Conservation (phyloP, 1,140 invertebrate species). For the Panulirus ornatus region DNA sequence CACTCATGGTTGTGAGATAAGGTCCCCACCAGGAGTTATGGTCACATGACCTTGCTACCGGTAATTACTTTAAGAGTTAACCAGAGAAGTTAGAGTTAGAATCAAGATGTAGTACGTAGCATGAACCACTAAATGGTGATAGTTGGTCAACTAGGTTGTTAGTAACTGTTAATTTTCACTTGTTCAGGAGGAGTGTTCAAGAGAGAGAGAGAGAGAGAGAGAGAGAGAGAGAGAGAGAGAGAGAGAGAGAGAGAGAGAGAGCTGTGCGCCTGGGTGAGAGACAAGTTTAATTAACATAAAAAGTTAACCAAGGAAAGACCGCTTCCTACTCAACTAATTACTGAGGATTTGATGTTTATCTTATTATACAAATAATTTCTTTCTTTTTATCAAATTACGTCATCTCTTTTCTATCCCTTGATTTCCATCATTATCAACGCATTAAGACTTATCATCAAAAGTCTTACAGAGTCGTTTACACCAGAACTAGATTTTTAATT, state of each 20-base stretch:
- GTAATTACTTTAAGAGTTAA: too few species aligned
- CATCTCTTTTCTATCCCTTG: not conserved
- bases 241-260: constrained; percentile 36
- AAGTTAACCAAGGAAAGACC: not conserved
- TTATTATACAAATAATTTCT: not conserved
- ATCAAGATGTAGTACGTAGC: not conserved
- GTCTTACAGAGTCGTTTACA: not conserved
- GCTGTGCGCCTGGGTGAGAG: not conserved
- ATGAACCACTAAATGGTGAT: not conserved
- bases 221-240: constrained; percentile 36
- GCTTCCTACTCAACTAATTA: not conserved
- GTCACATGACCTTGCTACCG: too few species aligned
- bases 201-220: not conserved
- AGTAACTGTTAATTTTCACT: not conserved
- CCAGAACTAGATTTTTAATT: not conserved
- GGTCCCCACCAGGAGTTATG: too few species aligned
- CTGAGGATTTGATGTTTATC: not conserved
- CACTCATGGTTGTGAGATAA: too few species aligned
- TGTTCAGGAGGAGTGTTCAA: not conserved
- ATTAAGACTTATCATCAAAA: not conserved
- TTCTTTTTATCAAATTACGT: not conserved
- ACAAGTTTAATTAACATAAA: constrained; percentile 40
- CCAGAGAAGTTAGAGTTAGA: not conserved
- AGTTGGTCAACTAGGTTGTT: not conserved
- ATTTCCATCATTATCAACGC: not conserved